phyloP scores from a whole-genome alignment of 2,113 vertebrate species.

The Turnix velox region DNA sequence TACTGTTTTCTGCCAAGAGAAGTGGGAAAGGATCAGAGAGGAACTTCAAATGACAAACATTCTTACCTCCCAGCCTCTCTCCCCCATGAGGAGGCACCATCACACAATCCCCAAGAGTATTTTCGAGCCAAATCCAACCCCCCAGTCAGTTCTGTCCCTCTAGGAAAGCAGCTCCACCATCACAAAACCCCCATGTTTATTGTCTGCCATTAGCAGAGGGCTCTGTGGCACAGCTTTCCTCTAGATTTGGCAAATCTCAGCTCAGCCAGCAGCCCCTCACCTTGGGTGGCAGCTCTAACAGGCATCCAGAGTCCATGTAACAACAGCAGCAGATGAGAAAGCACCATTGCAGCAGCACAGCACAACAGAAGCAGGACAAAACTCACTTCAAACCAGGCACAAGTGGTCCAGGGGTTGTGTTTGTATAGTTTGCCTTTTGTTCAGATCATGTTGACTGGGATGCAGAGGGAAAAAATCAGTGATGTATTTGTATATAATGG shows the following conservation, averaged over 20 bases:
- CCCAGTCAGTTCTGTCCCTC: neutral
- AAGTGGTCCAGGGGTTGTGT: neutral
- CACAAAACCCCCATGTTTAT: neutral
- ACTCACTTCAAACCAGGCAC: neutral
- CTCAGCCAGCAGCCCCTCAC: neutral
- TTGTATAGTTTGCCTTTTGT: neutral
- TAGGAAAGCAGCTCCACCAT: accelerated
- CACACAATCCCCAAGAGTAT: neutral
- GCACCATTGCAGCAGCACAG: accelerated
- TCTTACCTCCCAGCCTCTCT: neutral
- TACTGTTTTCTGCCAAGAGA: neutral
- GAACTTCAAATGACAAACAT: neutral
- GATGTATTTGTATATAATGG: neutral
- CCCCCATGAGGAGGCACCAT: accelerated
- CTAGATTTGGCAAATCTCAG: neutral
- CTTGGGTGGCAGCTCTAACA: neutral
- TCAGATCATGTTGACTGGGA: neutral
- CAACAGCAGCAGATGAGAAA: neutral
- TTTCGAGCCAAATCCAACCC: neutral
- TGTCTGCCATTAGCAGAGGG: neutral
- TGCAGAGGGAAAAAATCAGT: neutral
- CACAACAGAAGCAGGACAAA: neutral
- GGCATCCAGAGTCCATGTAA: neutral
- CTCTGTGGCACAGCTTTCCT: neutral
- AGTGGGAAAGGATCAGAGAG: neutral